phyloP scores from a whole-genome alignment of 2,797 vertebrate genomes.

The Paratrypauchen microcephalus region DNA sequence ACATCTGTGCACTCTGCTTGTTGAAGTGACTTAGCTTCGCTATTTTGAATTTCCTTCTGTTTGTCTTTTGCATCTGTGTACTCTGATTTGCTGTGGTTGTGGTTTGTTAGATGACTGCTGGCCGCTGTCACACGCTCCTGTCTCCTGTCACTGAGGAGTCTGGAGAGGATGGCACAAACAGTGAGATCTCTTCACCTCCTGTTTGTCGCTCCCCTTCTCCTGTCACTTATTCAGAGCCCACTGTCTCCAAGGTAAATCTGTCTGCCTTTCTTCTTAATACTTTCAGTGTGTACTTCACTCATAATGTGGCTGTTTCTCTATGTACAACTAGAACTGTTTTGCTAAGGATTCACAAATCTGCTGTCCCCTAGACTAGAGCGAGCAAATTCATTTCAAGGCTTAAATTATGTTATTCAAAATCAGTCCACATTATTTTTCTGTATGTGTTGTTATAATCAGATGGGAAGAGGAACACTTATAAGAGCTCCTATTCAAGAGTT shows the following conservation, averaged over 20 bases:
- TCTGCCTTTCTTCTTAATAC: background rate
- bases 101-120: slow-evolving; percentile 93
- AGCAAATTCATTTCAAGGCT: background rate
- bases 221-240: slow-evolving; percentile 86
- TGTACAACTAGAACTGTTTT: too few species aligned
- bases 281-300: too few species aligned
- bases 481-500: slow-evolving; percentile 81
- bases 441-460: slow-evolving; percentile 31
- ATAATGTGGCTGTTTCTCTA: too few species aligned
- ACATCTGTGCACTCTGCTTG: slow-evolving; percentile 7
- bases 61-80: slow-evolving; percentile 29
- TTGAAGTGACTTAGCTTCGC: background rate
- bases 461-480: slow-evolving; percentile 80
- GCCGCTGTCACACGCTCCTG: slow-evolving; percentile 97
- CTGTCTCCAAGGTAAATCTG: slow-evolving; percentile 87
- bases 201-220: slow-evolving; percentile 96
- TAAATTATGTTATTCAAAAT: background rate
- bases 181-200: slow-evolving; percentile 93
- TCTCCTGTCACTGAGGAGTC: slow-evolving; percentile 99
- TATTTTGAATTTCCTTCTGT: slow-evolving; percentile 10
- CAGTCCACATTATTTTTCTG: background rate
- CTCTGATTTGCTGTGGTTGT: slow-evolving; percentile 35
- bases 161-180: slow-evolving; percentile 96
- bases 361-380: background rate
- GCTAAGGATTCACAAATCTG: background rate